These are phyloP conservation scores for Noctua janthe DNA, from an alignment of 2,888 invertebrate species.

Conservation along the genomic window DNA sequence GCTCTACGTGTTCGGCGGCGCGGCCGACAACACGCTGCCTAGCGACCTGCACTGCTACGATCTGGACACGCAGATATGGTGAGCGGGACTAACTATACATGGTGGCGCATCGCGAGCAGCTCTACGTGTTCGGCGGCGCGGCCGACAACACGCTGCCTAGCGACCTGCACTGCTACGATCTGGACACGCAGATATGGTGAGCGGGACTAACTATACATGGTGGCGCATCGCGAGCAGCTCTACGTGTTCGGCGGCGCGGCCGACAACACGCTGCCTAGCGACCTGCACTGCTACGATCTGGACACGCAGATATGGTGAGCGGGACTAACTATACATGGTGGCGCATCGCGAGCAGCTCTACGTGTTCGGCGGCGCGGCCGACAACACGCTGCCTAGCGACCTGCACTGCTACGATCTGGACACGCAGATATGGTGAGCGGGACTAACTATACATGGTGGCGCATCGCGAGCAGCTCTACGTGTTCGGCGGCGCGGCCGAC, in stretches of 20 bases:
- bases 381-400: conserved; percentile 3
- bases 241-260: background rate
- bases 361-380: background rate
- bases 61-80: conserved; percentile 3
- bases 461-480: conserved; percentile 97
- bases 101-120: background rate
- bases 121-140: background rate
- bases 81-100: conserved; percentile 1
- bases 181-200: conserved; percentile 3
- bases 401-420: background rate
- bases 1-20: background rate
- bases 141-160: conserved; percentile 3
- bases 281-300: background rate
- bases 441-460: conserved; percentile 93
- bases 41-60: conserved; percentile 6
- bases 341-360: background rate
- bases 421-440: conserved; percentile 1
- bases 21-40: conserved; percentile 4
- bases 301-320: conserved; percentile 3
- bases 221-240: background rate
- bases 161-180: background rate
- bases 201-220: background rate
- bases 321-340: background rate
- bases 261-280: conserved; percentile 3
- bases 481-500: conserved; percentile 94